Evolutionary conservation across 2,113 vertebrate species (phyloP), one percentile per base, ranked within the genome.

Genomic region (Orycteropus afer): DNA sequence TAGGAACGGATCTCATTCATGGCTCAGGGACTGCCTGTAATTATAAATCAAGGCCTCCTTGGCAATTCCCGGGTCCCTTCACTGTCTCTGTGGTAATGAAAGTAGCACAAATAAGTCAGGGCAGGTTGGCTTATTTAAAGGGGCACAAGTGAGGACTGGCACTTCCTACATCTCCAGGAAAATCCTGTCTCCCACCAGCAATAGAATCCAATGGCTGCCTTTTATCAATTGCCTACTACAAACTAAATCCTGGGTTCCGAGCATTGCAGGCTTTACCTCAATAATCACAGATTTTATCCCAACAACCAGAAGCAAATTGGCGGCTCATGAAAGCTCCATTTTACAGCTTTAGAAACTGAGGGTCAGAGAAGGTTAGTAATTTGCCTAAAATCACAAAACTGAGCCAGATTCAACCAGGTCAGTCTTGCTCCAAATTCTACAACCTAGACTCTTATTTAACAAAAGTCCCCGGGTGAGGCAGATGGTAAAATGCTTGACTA

Each of bases 31-130:
- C 25, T 34, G 25, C 32, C 29, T 32, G 63, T 91, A 97, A 98
- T 97, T 96, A 93, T 79, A 97, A 97, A 61, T 81, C 34, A 59
- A 96, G 92, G 93, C 93, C 97, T 97, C 97, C 95, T 91, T 49
- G 25, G 80, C 90, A 96, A 97, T 86, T 96, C 95, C 95, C 96
- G 87, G 84, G 91, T 90, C 97, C 18, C 77, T 86, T 95, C 90
- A 42, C 88, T 95, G 77, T 94, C 82, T 96, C 90, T 92, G 82
- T 88, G 20, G 97, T 98, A 96, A 98, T 97, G 96, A 97, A 96
- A 97, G 82, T 85, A 85, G 37, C 87, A 92, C 97, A 96, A 97
- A 97, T 94, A 97, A 97, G 96, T 96, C 97, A 78, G 92, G 71
- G 80, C 59, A 67, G 29, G 42, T 92, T 74, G 27, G 59, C 61